Evolutionary conservation across 2,888 invertebrate species (phyloP).

Genomic region (Pimpla rufipes): DNA sequence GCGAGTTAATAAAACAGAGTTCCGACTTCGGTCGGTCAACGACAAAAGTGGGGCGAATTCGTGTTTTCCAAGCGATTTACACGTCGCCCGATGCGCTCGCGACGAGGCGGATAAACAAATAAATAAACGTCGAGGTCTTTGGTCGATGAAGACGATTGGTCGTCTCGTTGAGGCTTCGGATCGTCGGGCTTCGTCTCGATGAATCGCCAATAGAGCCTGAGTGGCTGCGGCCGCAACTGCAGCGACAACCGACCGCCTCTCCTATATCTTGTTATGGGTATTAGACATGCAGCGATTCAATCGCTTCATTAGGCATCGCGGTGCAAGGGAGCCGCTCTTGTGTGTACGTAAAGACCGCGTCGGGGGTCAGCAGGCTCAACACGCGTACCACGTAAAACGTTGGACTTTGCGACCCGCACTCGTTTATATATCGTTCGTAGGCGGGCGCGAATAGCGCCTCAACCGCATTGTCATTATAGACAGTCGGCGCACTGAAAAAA

Average conservation of each 20-base stretch:
- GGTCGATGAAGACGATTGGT: slow-evolving; percentile 1
- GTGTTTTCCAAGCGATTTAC: slow-evolving; percentile 1
- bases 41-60: too few relatives aligned
- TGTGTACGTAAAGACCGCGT: not conserved
- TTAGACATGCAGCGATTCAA: slow-evolving; percentile 9
- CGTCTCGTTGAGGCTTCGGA: not conserved
- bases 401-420: slow-evolving; percentile 58
- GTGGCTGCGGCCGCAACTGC: not conserved
- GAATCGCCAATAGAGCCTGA: slow-evolving; percentile 12
- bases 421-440: slow-evolving; percentile 31
- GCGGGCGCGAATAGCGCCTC: not conserved
- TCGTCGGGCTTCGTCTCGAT: not conserved
- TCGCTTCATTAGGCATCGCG: slow-evolving; percentile 1
- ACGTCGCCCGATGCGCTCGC: not conserved
- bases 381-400: slow-evolving; percentile 27
- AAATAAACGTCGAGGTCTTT: not conserved
- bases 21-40: not conserved
- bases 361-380: slow-evolving; percentile 29
- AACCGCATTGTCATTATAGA: not conserved
- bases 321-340: not conserved
- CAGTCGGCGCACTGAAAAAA: not conserved
- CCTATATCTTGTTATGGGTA: slow-evolving; percentile 1
- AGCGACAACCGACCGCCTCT: too few relatives aligned
- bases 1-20: not conserved
- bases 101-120: not conserved